A percentile compares a stretch with the other conserved stretches of the same genome.
Evolutionary conservation across 2,888 invertebrate genomes (phyloP).

Genomic region (Drosophila barbarae): DNA sequence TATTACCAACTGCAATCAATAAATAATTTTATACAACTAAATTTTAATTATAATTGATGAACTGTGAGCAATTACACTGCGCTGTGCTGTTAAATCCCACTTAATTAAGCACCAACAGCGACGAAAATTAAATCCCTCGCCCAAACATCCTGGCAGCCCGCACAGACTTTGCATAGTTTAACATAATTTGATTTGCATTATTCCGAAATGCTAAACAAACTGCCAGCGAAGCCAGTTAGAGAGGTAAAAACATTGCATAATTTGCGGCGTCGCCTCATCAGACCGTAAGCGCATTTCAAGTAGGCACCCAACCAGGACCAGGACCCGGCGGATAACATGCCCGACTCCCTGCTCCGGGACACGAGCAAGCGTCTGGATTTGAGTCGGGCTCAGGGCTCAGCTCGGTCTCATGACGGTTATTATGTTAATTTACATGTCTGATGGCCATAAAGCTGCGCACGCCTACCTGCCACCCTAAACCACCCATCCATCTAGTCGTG

Average conservation of each 20-base stretch:
- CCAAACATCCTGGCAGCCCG: slow-evolving; percentile 11
- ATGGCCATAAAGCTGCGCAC: slow-evolving; percentile 46
- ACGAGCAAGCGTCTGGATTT: slow-evolving; percentile 41
- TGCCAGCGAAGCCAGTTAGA: slow-evolving; percentile 15
- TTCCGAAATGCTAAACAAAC: slow-evolving; percentile 40
- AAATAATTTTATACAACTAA: background rate
- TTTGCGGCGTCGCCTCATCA: slow-evolving; percentile 38
- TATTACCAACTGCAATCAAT: background rate
- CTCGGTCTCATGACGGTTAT: slow-evolving; percentile 52
- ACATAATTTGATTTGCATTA: slow-evolving; percentile 58
- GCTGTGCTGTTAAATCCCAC: background rate
- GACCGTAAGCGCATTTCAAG: slow-evolving; percentile 56
- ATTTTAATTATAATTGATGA: background rate
- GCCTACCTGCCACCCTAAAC: background rate
- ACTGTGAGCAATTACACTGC: slow-evolving; percentile 1
- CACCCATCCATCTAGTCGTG: background rate
- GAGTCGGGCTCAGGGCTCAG: slow-evolving; percentile 22
- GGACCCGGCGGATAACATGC: slow-evolving; percentile 4
- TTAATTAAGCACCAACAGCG: slow-evolving; percentile 9
- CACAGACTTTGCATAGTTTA: slow-evolving; percentile 60
- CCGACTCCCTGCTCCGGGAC: slow-evolving; percentile 36
- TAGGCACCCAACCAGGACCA: slow-evolving; percentile 10
- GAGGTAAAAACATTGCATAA: slow-evolving; percentile 56
- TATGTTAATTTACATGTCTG: slow-evolving; percentile 69
- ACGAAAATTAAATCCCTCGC: slow-evolving; percentile 21